Conservation (phyloP, 2,888 invertebrate genomes). For the Eilema depressum region DNA sequence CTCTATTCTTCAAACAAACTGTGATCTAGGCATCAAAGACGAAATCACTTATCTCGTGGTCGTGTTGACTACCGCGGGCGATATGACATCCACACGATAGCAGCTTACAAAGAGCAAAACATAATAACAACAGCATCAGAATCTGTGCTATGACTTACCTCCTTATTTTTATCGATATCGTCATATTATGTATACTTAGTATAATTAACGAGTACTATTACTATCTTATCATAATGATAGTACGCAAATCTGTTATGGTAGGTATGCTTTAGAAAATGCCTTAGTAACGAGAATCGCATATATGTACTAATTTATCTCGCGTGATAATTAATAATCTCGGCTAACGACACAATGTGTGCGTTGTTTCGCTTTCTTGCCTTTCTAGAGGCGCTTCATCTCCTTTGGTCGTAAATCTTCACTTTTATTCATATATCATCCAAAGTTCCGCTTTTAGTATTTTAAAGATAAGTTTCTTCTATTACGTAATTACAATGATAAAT, state of each 20-base stretch:
- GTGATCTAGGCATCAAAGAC: background rate
- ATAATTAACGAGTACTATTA: conserved; percentile 27
- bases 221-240: conserved; percentile 49
- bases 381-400: conserved; percentile 53
- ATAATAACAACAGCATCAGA: background rate
- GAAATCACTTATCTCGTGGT: background rate
- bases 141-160: background rate
- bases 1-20: background rate
- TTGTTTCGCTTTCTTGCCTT: conserved; percentile 76
- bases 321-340: conserved; percentile 56
- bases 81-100: background rate
- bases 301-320: conserved; percentile 56
- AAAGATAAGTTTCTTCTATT: conserved; percentile 29
- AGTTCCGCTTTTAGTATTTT: conserved; percentile 18
- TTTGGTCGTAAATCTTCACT: conserved; percentile 25
- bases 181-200: conserved; percentile 34
- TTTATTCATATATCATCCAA: conserved; percentile 31
- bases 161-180: conserved; percentile 36
- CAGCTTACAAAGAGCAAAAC: background rate
- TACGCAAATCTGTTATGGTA: conserved; percentile 50
- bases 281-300: conserved; percentile 50
- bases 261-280: conserved; percentile 42
- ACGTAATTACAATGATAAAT: conserved; percentile 15
- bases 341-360: conserved; percentile 56
- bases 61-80: background rate